phyloP scores from a whole-genome alignment of 2,797 vertebrate species.

The Acanthornis magna region DNA sequence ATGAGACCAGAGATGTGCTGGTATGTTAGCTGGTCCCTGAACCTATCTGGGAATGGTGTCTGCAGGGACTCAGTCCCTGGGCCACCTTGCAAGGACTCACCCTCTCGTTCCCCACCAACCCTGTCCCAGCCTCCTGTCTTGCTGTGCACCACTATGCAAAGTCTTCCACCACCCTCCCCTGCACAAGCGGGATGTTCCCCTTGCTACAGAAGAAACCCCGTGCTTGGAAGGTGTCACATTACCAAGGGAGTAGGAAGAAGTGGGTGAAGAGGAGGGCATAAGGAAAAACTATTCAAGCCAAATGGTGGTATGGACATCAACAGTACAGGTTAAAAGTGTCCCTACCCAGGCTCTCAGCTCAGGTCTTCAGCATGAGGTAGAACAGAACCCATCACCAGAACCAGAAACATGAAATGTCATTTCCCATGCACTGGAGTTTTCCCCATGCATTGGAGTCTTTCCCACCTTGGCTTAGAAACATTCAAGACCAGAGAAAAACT shows the following conservation, averaged over 20 bases:
- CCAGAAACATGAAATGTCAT: not conserved
- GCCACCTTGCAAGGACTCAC: not conserved
- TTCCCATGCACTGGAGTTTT: not conserved
- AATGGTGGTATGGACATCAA: not conserved
- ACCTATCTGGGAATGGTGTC: not conserved
- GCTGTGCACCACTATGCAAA: not conserved
- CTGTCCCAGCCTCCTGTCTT: not conserved
- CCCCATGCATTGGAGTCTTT: not conserved
- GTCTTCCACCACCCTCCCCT: not conserved
- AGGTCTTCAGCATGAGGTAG: not conserved
- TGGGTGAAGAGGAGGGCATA: not conserved
- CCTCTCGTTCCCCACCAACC: not conserved
- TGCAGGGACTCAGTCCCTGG: not conserved
- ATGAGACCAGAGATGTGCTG: not conserved
- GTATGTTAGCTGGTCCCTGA: not conserved
- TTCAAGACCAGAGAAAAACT: not conserved
- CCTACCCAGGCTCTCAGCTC: not conserved
- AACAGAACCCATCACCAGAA: not conserved
- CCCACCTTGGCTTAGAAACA: not conserved
- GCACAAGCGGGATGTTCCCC: not conserved
- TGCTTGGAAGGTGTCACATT: not conserved
- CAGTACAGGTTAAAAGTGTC: not conserved
- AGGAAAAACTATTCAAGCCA: not conserved
- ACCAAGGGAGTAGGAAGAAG: not conserved
- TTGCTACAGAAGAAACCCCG: rapidly evolving